A percentile compares a stretch with the other conserved stretches of the same genome.
Evolutionary conservation across 2,888 invertebrate species (phyloP).

Genomic region (Apamea sordens): DNA sequence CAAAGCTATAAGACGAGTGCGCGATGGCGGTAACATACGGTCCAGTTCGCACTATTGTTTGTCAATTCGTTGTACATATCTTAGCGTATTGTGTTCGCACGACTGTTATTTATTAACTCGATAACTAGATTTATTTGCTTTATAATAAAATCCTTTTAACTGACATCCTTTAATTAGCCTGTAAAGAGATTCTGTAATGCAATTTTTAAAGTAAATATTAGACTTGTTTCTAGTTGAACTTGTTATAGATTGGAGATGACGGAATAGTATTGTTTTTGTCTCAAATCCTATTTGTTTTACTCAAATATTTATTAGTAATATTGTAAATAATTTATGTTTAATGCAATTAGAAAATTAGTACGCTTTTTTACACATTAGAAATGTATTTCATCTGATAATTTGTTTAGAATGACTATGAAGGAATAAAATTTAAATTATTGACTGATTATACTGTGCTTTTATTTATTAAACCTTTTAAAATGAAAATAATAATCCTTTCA

Average conservation of each 20-base stretch:
- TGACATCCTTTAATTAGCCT: slow-evolving; percentile 46
- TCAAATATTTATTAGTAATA: slow-evolving; percentile 69
- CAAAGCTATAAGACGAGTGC: not conserved
- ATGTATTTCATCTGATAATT: slow-evolving; percentile 76
- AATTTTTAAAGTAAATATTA: slow-evolving; percentile 55
- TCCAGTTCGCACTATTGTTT: slow-evolving; percentile 68
- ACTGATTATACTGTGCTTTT: slow-evolving; percentile 73
- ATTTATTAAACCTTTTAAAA: slow-evolving; percentile 34
- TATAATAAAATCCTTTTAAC: slow-evolving; percentile 38
- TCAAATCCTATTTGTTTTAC: slow-evolving; percentile 69
- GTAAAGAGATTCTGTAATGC: slow-evolving; percentile 58
- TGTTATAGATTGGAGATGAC: slow-evolving; percentile 60
- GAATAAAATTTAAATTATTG: slow-evolving; percentile 86
- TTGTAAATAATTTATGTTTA: slow-evolving; percentile 77
- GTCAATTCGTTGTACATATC: slow-evolving; percentile 80
- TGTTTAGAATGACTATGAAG: slow-evolving; percentile 79
- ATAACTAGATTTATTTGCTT: slow-evolving; percentile 63
- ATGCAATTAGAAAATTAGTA: slow-evolving; percentile 82
- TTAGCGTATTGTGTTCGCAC: slow-evolving; percentile 67
- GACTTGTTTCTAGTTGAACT: slow-evolving; percentile 57
- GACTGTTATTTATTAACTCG: slow-evolving; percentile 68
- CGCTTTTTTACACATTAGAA: slow-evolving; percentile 82
- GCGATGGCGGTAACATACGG: slow-evolving; percentile 52
- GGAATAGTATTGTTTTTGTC: slow-evolving; percentile 62
- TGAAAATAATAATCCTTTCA: not conserved